These are phyloP conservation scores for Dipodomys spectabilis DNA, from an alignment of 2,113 vertebrate species.

Conservation along the genomic window DNA sequence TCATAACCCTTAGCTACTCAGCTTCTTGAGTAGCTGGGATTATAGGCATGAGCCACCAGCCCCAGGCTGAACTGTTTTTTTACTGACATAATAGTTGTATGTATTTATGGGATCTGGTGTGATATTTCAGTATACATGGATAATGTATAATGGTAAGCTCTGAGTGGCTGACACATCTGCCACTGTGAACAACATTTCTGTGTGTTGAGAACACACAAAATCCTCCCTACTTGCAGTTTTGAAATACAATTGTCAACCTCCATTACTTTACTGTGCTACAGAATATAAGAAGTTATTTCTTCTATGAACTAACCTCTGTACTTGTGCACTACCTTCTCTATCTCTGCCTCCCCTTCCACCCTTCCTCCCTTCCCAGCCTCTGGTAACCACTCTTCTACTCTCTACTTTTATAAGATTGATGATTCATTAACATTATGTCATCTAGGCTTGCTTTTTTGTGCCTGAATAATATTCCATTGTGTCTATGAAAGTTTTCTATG, in stretches of 20 bases:
- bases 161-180: neutral
- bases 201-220: neutral
- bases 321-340: too few relatives aligned
- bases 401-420: neutral
- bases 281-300: neutral
- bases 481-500: neutral
- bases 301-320: neutral
- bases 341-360: neutral
- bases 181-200: too few relatives aligned
- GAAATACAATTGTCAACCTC: neutral
- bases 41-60: too few relatives aligned
- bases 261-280: neutral
- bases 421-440: neutral
- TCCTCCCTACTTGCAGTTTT: neutral
- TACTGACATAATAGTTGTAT: neutral
- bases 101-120: neutral
- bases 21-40: too few relatives aligned
- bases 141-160: neutral
- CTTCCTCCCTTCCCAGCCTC: neutral
- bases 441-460: slow-evolving; percentile 7
- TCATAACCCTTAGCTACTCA: too few relatives aligned
- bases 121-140: neutral
- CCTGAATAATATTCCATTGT: neutral
- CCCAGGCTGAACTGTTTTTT: neutral
- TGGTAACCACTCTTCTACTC: neutral